Conservation (phyloP, 1,140 invertebrate species). For the Macrobrachium nipponense region DNA sequence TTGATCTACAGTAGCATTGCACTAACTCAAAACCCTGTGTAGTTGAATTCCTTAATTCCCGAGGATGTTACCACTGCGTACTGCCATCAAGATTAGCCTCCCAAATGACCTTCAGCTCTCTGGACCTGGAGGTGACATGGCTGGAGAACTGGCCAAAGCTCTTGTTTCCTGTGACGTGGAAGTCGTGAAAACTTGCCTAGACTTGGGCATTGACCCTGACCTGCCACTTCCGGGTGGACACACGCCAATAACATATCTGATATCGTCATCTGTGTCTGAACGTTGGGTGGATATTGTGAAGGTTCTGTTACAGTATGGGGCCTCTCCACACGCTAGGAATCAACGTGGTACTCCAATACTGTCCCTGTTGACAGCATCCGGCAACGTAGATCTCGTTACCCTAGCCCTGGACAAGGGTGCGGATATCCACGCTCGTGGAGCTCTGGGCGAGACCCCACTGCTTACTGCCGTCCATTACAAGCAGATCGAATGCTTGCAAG, state of each 20-base stretch:
- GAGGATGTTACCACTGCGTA: conserved; percentile 21
- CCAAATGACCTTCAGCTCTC: background rate
- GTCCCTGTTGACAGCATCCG: conserved; percentile 27
- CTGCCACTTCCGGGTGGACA: conserved; percentile 41
- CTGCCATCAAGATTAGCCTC: conserved; percentile 11
- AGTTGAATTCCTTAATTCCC: too few relatives aligned
- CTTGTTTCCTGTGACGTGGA: conserved; percentile 54
- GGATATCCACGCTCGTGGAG: conserved; percentile 37
- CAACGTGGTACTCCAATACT: conserved; percentile 52
- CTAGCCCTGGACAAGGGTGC: conserved; percentile 53
- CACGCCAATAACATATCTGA: conserved; percentile 44
- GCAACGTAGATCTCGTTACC: conserved; percentile 49
- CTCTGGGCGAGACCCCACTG: conserved; percentile 56
- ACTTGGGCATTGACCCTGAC: conserved; percentile 47
- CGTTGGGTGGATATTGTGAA: conserved; percentile 51
- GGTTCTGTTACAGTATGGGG: conserved; percentile 47
- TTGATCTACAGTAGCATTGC: too few relatives aligned
- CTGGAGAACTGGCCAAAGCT: conserved; percentile 33
- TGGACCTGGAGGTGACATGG: conserved; percentile 3
- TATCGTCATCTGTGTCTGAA: conserved; percentile 41
- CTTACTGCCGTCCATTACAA: conserved; percentile 58
- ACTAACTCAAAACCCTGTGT: too few relatives aligned
- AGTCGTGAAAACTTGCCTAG: conserved; percentile 24
- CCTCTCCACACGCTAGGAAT: conserved; percentile 45
- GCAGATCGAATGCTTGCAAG: conserved; percentile 51